These are phyloP conservation scores for Pseudopipra pipra DNA, from an alignment of 2,113 vertebrate species.

Conservation along the genomic window DNA sequence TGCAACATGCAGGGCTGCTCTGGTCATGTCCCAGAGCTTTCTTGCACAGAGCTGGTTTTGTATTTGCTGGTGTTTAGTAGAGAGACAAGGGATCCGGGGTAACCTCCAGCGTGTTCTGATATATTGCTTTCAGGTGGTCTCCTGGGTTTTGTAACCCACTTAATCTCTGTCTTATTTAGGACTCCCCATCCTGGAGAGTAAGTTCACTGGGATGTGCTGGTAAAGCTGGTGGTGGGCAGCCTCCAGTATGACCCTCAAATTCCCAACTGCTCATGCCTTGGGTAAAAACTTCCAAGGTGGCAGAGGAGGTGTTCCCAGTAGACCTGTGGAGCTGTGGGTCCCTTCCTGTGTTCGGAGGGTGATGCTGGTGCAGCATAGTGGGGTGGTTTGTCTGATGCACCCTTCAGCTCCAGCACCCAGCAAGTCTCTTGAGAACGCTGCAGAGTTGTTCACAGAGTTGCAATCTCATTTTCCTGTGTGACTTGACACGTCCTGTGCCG, in stretches of 20 bases:
- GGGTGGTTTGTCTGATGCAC: neutral
- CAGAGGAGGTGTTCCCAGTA: neutral
- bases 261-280: neutral
- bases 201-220: neutral
- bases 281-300: neutral
- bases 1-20: neutral
- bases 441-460: fast-evolving
- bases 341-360: neutral
- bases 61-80: neutral
- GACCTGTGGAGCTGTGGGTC: neutral
- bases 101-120: neutral
- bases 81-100: neutral
- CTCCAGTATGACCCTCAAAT: neutral
- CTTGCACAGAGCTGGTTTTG: neutral
- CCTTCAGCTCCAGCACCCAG: neutral
- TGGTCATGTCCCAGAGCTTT: neutral
- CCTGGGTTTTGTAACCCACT: neutral
- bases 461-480: fast-evolving
- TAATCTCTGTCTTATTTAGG: neutral
- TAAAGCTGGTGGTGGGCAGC: neutral
- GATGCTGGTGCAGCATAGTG: neutral
- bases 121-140: neutral
- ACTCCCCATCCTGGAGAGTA: neutral
- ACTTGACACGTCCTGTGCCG: fast-evolving
- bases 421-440: neutral